These are phyloP conservation scores for Paralichthys olivaceus DNA, from an alignment of 2,113 vertebrate species.

Conservation along the genomic window DNA sequence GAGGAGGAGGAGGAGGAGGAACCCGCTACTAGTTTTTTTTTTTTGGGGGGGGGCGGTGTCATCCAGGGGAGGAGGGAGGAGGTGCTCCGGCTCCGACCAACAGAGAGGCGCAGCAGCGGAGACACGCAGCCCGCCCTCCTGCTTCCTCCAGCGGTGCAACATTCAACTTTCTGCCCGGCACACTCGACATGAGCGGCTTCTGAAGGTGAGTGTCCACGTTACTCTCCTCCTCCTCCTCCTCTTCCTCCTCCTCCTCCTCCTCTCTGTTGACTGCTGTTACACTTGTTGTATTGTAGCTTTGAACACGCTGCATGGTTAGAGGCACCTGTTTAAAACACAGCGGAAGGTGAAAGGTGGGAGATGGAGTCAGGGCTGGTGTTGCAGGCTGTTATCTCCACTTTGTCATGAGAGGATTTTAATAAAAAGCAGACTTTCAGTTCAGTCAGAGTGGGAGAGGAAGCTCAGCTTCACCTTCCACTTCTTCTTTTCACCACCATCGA, in stretches of 20 bases:
- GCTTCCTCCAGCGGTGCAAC: constrained; percentile 27
- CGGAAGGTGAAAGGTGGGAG: neutral
- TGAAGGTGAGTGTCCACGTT: constrained; percentile 59
- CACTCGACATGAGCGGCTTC: constrained; percentile 28
- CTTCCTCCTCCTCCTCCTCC: neutral
- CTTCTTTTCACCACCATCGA: no score
- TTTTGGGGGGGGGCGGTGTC: constrained; percentile 38
- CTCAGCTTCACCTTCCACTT: neutral
- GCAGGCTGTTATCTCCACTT: neutral
- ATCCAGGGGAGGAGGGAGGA: constrained; percentile 34
- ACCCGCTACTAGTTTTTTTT: constrained; percentile 74
- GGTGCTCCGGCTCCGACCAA: constrained; percentile 50
- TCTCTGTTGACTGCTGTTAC: neutral
- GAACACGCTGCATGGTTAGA: neutral
- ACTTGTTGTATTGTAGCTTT: neutral
- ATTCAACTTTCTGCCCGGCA: constrained; percentile 65
- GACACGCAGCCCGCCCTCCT: constrained; percentile 11
- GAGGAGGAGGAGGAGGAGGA: constrained; percentile 60
- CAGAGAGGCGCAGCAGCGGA: constrained; percentile 21
- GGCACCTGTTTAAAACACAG: neutral
- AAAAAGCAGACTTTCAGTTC: constrained; percentile 9
- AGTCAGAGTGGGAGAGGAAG: neutral
- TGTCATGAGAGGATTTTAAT: constrained; percentile 20
- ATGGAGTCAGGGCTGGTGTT: constrained; percentile 4
- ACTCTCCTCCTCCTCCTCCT: neutral